These are phyloP conservation scores for Blastobasis lacticolella DNA, from an alignment of 2,888 invertebrate species.

Conservation along the genomic window DNA sequence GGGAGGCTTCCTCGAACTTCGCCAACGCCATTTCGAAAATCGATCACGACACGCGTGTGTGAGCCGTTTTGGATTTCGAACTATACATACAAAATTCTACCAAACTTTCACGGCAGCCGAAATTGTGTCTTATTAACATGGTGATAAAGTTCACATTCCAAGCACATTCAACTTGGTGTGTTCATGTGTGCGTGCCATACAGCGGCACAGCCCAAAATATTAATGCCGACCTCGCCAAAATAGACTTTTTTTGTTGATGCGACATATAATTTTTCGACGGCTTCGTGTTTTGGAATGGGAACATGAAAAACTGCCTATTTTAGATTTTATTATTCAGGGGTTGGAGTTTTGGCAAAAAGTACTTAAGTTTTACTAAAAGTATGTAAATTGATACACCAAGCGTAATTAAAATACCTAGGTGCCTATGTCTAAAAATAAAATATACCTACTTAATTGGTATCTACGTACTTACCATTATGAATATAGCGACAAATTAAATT, in stretches of 20 bases:
- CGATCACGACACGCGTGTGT: constrained; percentile 63
- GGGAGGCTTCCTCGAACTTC: constrained; percentile 29
- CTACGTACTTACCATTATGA: too few species aligned
- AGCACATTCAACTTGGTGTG: background rate
- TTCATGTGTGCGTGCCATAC: constrained; percentile 26
- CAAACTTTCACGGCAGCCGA: constrained; percentile 11
- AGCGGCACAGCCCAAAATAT: constrained; percentile 43
- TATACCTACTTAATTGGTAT: too few species aligned
- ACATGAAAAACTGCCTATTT: too few species aligned
- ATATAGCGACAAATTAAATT: too few species aligned
- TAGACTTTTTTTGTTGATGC: constrained; percentile 31
- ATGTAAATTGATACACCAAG: too few species aligned
- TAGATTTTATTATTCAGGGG: too few species aligned
- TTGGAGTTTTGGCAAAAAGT: too few species aligned
- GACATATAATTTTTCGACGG: constrained; percentile 29
- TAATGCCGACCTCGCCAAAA: constrained; percentile 44
- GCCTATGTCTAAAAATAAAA: too few species aligned
- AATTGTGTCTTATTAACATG: constrained; percentile 3
- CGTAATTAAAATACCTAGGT: too few species aligned
- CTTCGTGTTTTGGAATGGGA: constrained; percentile 35
- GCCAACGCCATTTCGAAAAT: constrained; percentile 56
- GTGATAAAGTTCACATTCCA: constrained; percentile 4
- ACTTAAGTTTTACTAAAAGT: too few species aligned
- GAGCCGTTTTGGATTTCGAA: constrained; percentile 55
- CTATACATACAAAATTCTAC: constrained; percentile 36